Percentiles rank a stretch among this genome's conserved stretches.
These are phyloP conservation scores for Drepana arcuata DNA, from an alignment of 1,140 invertebrate species.

Conservation along the genomic window DNA sequence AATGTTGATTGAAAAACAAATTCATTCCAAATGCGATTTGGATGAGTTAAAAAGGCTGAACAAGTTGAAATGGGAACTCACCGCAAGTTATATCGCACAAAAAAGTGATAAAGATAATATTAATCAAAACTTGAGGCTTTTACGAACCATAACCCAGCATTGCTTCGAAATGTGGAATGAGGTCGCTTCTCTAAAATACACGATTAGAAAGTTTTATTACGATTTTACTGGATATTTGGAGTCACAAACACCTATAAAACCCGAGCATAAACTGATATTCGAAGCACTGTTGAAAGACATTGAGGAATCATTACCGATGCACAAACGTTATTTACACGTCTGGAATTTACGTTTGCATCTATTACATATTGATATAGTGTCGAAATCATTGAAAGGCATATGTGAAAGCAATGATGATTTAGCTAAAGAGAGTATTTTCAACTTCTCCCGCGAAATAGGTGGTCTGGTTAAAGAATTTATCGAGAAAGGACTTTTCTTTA, in stretches of 20 bases:
- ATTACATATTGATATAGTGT: constrained; percentile 10
- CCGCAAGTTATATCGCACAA: constrained; percentile 22
- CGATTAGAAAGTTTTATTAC: constrained; percentile 1
- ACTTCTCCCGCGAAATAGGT: constrained; percentile 15
- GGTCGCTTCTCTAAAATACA: constrained; percentile 10
- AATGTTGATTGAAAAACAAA: constrained; percentile 16
- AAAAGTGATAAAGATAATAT: constrained; percentile 17
- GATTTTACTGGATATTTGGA: too few species aligned
- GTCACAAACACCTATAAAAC: too few species aligned
- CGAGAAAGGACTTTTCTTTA: constrained; percentile 10
- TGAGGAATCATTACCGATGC: constrained; percentile 1
- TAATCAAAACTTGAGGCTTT: constrained; percentile 13
- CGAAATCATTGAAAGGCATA: background rate
- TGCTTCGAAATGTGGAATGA: constrained; percentile 21
- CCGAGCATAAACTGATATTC: too few species aligned
- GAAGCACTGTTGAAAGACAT: too few species aligned
- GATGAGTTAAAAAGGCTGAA: constrained; percentile 8
- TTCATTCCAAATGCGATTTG: constrained; percentile 4
- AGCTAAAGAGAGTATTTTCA: background rate
- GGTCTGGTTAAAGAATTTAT: constrained; percentile 16
- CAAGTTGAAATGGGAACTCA: constrained; percentile 28
- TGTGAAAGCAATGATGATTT: background rate
- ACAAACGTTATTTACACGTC: constrained; percentile 8
- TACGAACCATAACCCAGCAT: constrained; percentile 16
- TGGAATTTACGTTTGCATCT: constrained; percentile 3